Evolutionary conservation across 2,113 vertebrate species (phyloP), one percentile per base, ranked within the genome.

Genomic region (Indicator maculatus): DNA sequence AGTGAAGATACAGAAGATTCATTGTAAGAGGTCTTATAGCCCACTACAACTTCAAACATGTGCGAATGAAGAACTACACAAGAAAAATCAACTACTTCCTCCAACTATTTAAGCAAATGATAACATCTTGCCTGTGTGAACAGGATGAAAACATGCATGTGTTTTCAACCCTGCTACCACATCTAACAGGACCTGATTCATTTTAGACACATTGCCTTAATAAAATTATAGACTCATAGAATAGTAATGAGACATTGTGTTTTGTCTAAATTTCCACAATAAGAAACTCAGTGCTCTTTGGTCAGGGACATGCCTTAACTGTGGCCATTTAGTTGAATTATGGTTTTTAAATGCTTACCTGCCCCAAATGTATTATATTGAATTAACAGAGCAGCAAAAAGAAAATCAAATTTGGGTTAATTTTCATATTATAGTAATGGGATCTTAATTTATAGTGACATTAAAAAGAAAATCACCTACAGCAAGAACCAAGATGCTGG

Each of bases 1-100:
- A 86, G 27, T 59, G 39, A 90, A 90, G 83, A 74, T 64, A 90
- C 18, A 90, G 73, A 86, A 9, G 18, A 81, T 69, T 78, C 38
- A 75, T 69, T 95, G 65, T 82, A 63, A 80, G 79, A 70, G 20
- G 28, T 63, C 60, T n/a, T 63, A 12, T 20, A 81, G 19, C 58
- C 28, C 27, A 53, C 41, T 90, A 60, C 26, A 72, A 36, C 47
- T 77, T 91, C 41, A 88, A 86, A 86, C 28, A 4, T 9, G 8
- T 26, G 12, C 24, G 36, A 86, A 63, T 52, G 19, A 90, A 93
- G 39, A 66, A 28, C 80, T 87, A 15, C 41, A 47, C 6, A 60
- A 67, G 74, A 76, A 94, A 94, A 89, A 93, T 58, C 26, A 85
- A 73, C 56, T 31, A 33, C 55, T 82, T 96, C 77, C 31, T 75